Evolutionary conservation across 2,888 invertebrate genomes (phyloP), one percentile per base, ranked within the genome.

Genomic region (Acronicta psi): DNA sequence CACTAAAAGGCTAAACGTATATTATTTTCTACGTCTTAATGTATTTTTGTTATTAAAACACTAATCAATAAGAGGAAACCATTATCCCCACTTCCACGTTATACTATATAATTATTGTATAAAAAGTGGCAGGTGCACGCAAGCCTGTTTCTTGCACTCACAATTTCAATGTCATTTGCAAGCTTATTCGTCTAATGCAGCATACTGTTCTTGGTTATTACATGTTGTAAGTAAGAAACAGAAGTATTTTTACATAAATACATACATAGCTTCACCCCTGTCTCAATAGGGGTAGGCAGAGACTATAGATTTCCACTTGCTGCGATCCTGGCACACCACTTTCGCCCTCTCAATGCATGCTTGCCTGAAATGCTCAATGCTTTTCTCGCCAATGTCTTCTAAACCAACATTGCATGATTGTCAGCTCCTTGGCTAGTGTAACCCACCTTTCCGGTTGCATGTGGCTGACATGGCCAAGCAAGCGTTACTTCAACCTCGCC

Each of bases 121-220:
- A 36, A 51, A 44, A 54, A 58, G 36, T 43, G 17, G 43, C 42
- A 57, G 54, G 49, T 65, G 69, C 61, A 62, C 56, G 62, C 51
- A n/a, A 60, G 40, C 14, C 18, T 7, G 45, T 65, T 37, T 20
- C 20, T 34, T 58, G 58, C 49, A 65, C 37, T 57, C 37, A 23
- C 45, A n/a, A 54, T 64, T 64, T 64, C 76, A 73, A 73, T 75
- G 76, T 59, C 76, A 73, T 62, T 68, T 60, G 43, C 52, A 41
- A 64, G 25, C 36, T 31, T 23, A 49, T 47, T 47, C 20, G 23
- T 42, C 29, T 46, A 55, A 41, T 50, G 31, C 11, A 51, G 7
- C 17, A 14, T 54, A 42, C 8, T 38, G n/a, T 18, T 40, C 11
- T 38, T 16, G n/a, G n/a, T 8, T 37, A 31, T 17, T 4, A 10